Conservation (phyloP, 2,888 invertebrate species). For the Nephrocerus scutellatus region DNA sequence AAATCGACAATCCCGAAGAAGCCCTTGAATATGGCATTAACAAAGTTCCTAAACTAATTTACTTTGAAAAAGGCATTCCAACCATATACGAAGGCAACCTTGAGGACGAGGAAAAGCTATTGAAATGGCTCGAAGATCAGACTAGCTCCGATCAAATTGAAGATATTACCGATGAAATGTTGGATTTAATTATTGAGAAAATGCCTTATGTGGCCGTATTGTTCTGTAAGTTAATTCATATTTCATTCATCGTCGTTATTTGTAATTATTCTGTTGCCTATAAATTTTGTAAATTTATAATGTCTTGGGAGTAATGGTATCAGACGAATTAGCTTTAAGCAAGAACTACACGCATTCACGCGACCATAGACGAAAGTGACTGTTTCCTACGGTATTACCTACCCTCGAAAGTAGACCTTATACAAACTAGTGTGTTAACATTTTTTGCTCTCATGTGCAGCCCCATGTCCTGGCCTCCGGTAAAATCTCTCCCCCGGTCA, state of each 20-base stretch:
- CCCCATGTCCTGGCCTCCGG: too few species aligned
- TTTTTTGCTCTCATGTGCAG: too few species aligned
- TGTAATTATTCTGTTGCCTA: conserved; percentile 31
- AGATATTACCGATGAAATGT: conserved; percentile 90
- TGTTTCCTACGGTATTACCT: too few species aligned
- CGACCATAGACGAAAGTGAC: too few species aligned
- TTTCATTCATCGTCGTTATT: too few species aligned
- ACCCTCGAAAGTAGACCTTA: too few species aligned
- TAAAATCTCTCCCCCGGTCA: too few species aligned
- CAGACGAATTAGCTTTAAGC: too few species aligned
- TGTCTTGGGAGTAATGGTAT: too few species aligned
- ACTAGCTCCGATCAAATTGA: conserved; percentile 85
- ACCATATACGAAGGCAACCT: conserved; percentile 74
- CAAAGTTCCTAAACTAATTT: conserved; percentile 76
- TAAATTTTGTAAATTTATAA: conserved; percentile 28
- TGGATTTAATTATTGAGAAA: conserved; percentile 80
- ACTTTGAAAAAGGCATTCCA: conserved; percentile 71
- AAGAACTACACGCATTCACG: too few species aligned
- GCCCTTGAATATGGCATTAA: conserved; percentile 87
- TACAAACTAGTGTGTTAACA: too few species aligned
- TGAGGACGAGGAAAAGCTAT: conserved; percentile 81
- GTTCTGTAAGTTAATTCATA: conserved; percentile 80
- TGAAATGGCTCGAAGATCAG: conserved; percentile 80
- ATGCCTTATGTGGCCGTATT: conserved; percentile 84
- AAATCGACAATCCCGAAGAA: conserved; percentile 85